These are phyloP conservation scores for Larimichthys polyactis DNA, from an alignment of 2,113 vertebrate species.

Conservation along the genomic window DNA sequence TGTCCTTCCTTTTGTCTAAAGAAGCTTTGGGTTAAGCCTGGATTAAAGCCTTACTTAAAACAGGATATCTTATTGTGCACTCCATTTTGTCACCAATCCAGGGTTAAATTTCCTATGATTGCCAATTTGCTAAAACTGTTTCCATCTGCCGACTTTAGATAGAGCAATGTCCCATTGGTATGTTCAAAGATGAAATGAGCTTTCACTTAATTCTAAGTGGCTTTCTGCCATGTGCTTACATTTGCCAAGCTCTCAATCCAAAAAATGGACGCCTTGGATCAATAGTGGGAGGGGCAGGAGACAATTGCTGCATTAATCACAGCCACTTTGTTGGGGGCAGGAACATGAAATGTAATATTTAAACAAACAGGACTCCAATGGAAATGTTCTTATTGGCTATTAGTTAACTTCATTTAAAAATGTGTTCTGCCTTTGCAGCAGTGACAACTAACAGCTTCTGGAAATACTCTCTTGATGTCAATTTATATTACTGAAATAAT, in stretches of 20 bases:
- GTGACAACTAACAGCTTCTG: background rate
- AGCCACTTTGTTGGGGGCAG: constrained; percentile 50
- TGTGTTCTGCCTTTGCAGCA: background rate
- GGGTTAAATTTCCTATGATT: constrained; percentile 13
- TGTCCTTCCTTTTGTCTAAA: constrained; percentile 15
- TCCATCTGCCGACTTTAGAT: constrained; percentile 58
- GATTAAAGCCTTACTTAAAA: constrained; percentile 41
- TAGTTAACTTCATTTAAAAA: constrained; percentile 13
- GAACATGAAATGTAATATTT: constrained; percentile 33
- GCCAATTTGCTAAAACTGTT: constrained; percentile 28
- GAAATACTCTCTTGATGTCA: constrained; percentile 10
- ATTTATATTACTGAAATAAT: background rate
- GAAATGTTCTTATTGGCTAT: constrained; percentile 32
- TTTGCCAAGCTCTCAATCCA: constrained; percentile 55
- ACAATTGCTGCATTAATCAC: constrained; percentile 70
- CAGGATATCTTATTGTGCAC: background rate
- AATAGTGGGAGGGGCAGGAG: constrained; percentile 63
- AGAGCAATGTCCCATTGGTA: constrained; percentile 23
- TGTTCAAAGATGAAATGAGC: constrained; percentile 55
- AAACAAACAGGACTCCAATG: constrained; percentile 30
- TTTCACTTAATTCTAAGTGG: constrained; percentile 58
- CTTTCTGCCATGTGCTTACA: constrained; percentile 43
- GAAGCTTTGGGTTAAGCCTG: constrained; percentile 29
- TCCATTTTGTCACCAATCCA: constrained; percentile 16
- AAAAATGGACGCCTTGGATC: constrained; percentile 66